These are phyloP conservation scores for Parotia lawesii DNA, from an alignment of 2,113 vertebrate genomes.

Conservation along the genomic window DNA sequence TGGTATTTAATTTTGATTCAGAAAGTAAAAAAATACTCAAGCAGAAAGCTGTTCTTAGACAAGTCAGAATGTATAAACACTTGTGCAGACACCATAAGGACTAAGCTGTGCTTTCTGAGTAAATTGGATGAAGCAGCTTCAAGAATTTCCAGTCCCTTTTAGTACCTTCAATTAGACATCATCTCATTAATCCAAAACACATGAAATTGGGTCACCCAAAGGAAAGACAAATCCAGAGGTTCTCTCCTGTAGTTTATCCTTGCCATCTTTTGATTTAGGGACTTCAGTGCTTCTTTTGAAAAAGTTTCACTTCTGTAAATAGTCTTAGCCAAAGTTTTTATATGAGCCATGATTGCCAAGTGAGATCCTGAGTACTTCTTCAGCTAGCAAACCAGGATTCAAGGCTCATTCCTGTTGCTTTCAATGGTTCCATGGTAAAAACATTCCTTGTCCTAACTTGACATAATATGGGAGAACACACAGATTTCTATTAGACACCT, in stretches of 20 bases:
- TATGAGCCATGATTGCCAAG: background rate
- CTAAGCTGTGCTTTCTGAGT: background rate
- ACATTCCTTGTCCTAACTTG: background rate
- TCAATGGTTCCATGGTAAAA: background rate
- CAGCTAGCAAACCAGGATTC: background rate
- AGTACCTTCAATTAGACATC: background rate
- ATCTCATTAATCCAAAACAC: conserved; percentile 56
- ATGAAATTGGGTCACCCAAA: conserved; percentile 33
- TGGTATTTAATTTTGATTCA: background rate
- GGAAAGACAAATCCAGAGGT: conserved; percentile 36
- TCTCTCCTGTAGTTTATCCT: conserved; percentile 6
- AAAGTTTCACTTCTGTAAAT: background rate
- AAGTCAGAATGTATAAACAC: conserved; percentile 40
- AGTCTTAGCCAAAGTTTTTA: background rate
- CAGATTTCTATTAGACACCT: background rate
- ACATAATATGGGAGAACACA: background rate
- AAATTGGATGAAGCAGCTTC: conserved; percentile 24
- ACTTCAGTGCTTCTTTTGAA: background rate
- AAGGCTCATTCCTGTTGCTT: background rate
- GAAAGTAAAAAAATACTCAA: background rate
- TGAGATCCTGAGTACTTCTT: background rate
- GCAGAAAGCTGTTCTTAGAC: background rate
- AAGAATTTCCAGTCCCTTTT: conserved; percentile 10
- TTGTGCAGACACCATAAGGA: conserved; percentile 35
- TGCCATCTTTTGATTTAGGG: background rate